Base-by-base conservation (phyloP, 2,113 vertebrate species). In the Daboia siamensis region DNA sequence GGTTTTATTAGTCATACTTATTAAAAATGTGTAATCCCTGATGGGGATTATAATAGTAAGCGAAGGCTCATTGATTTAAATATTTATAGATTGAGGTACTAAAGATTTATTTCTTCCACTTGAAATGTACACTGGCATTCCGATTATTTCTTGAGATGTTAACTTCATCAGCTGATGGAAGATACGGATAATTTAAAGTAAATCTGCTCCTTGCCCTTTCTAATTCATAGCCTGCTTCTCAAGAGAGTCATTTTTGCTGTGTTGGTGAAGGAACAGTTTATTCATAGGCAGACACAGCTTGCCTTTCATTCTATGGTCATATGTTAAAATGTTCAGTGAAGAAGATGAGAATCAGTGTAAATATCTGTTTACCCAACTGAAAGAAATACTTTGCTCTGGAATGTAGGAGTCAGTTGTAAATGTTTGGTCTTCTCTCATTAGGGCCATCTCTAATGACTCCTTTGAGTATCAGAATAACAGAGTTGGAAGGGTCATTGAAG, bases 81-180 rank as follows among this genome's bases (percentile, higher is more conserved):
- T 93, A 93, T 94, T 52, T 96, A 95, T 96, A 95, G 95, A 95
- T 95, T 97, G 96, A 97, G 95, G 96, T 95, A 95, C 95, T 96
- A 96, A 97, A 94, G 96, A 95, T 96, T 96, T 96, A 94, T 90
- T 95, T 95, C 93, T 91, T 93, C 90, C 95, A 96, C 93, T 96
- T 4, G 1, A 90, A 96, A 96, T 96, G 95, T 21, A 91, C 57
- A 92, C 96, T 96, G 95, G 96, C 93, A 95, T 94, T 97, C 95
- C 94, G 7, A 88, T 94, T 96, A 93, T 86, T 74, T 91, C 94
- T 94, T 46, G 54, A 55, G 93, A 94, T 74, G 95, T 90, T 54
- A 54, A 55, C 90, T 96, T 61, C 13, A 88, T 74, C 56, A 95
- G 91, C 92, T 93, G 93, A 93, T 96, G 94, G 96, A 93, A 89